phyloP scores from a whole-genome alignment of 2,113 vertebrate genomes.

The Piprites chloris region DNA sequence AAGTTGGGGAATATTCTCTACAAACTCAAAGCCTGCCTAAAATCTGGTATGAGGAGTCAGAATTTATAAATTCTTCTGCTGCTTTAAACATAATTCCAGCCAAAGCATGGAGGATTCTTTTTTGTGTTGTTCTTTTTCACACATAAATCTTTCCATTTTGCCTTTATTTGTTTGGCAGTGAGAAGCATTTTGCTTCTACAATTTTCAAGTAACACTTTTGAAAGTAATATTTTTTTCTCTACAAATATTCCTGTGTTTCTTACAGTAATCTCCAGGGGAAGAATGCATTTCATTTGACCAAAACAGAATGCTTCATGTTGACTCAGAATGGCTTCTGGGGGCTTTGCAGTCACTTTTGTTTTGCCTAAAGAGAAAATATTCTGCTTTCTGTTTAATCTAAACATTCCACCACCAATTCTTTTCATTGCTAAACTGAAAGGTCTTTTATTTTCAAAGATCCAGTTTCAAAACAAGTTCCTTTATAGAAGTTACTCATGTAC shows the following conservation, averaged over 20 bases:
- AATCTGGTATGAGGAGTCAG: background rate
- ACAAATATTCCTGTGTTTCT: background rate
- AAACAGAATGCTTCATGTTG: constrained; percentile 39
- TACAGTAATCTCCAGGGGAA: constrained; percentile 11
- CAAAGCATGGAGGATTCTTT: background rate
- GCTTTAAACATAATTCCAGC: background rate
- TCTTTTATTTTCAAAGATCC: constrained; percentile 17
- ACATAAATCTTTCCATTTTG: background rate
- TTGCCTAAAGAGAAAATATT: constrained; percentile 56
- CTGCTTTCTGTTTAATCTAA: constrained; percentile 37
- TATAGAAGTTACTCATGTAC: background rate
- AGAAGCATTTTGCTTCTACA: background rate
- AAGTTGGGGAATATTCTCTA: background rate
- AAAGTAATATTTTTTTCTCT: background rate
- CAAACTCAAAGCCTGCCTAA: background rate
- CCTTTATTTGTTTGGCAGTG: background rate
- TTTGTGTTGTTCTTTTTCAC: background rate
- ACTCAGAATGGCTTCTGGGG: constrained; percentile 42
- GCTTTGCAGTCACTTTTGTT: constrained; percentile 35
- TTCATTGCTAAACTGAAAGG: constrained; percentile 2
- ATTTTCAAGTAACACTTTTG: background rate
- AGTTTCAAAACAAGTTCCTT: background rate
- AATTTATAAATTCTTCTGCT: background rate
- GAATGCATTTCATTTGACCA: constrained; percentile 49
- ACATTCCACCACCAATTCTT: constrained; percentile 16